Conservation (phyloP, 2,888 invertebrate species). For the Blera fallax region DNA sequence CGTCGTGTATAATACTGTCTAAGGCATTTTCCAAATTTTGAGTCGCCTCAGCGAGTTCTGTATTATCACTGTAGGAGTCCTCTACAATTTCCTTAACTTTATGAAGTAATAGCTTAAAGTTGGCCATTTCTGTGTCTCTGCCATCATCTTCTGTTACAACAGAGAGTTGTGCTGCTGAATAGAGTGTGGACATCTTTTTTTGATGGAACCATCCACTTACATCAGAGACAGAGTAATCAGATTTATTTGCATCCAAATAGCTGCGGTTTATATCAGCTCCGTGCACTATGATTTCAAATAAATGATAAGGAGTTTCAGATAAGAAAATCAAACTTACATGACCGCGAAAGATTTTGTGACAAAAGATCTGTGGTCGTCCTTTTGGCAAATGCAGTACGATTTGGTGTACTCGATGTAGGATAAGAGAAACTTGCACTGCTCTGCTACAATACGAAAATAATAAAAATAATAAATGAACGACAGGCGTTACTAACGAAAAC, state of each 20-base stretch:
- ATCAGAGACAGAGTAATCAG: slow-evolving; percentile 80
- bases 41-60: slow-evolving; percentile 80
- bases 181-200: slow-evolving; percentile 72
- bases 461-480: slow-evolving; percentile 40
- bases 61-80: slow-evolving; percentile 81
- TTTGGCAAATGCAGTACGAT: slow-evolving; percentile 73
- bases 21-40: slow-evolving; percentile 80
- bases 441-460: slow-evolving; percentile 26
- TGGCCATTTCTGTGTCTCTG: slow-evolving; percentile 80
- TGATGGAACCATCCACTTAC: slow-evolving; percentile 80
- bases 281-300: slow-evolving; percentile 75
- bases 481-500: slow-evolving; percentile 47
- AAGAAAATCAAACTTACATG: slow-evolving; percentile 34
- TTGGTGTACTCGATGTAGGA: slow-evolving; percentile 80
- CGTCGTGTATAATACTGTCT: slow-evolving; percentile 79
- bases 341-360: slow-evolving; percentile 60
- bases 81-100: slow-evolving; percentile 81
- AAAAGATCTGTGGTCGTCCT: slow-evolving; percentile 36
- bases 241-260: slow-evolving; percentile 81
- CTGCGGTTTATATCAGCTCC: slow-evolving; percentile 81
- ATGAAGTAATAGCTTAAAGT: slow-evolving; percentile 79
- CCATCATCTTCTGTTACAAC: slow-evolving; percentile 71
- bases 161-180: slow-evolving; percentile 37
- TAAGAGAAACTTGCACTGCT: slow-evolving; percentile 56
- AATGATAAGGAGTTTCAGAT: no score